Base-by-base conservation (phyloP, 1,140 invertebrate species). In the Leptinotarsa texana region DNA sequence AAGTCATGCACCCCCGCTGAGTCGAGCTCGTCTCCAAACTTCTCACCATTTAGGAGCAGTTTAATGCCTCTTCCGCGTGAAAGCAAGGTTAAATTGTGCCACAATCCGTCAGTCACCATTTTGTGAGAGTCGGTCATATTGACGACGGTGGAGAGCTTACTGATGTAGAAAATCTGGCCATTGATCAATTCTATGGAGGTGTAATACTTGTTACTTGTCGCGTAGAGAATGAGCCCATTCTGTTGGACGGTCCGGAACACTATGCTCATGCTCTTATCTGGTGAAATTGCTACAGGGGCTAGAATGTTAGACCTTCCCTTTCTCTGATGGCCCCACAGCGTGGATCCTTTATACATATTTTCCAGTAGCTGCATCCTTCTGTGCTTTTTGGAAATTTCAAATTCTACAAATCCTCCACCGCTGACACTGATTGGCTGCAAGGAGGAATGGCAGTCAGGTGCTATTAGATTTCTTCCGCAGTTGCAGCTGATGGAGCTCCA, bases 1-100 rank as follows among this genome's bases (percentile, higher is more conserved):
- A 97, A 96, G 82, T 97, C 95, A 82, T 98, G 96, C 1, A 96
- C 93, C 13, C 93, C 92, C 15, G 90, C 91, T 2, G 91, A 88
- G 81, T 96, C 94, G 3, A 97, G 86, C 82, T 96, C 94, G 79
- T 96, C 95, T 0, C 94, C 95, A 1, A 92, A 88, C 72, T 89
- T 86, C n/a, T 84, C 81, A 22, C 87, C 89, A 83, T 96, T 93
- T 1, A 96, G 84, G 18, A 92, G 83, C 3, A 96, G 77, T 73
- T 91, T 87, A 18, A 96, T 86, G 13, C 90, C 91, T 66, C 93
- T 87, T n/a, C 91, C 89, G 24, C 91, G 87, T 1, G 92, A 90
- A 63, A 89, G 85, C 18, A 96, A 83, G 0, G 92, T 94, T 15
- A 96, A 84, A 81, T 94, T 95, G 82, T 97, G 95, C 95, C 95